Evolutionary conservation across 2,888 invertebrate genomes (phyloP).

Genomic region (Agrochola lychnidis): DNA sequence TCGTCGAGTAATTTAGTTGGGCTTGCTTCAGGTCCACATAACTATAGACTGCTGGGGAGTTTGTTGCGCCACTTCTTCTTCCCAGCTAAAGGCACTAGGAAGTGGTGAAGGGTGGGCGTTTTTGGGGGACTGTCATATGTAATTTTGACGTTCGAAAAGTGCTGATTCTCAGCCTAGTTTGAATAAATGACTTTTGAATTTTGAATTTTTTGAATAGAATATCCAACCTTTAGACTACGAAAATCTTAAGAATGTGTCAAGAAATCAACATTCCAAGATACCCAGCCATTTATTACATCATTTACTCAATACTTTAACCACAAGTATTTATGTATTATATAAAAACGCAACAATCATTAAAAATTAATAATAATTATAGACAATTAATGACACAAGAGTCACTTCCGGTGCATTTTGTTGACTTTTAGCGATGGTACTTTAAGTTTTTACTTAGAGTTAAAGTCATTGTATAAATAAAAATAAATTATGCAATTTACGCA

Average conservation of each 20-base stretch:
- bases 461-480: not conserved
- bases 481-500: not conserved
- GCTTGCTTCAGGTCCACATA: too few species aligned
- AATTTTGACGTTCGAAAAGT: too few species aligned
- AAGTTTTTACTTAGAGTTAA: not conserved
- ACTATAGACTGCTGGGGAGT: too few species aligned
- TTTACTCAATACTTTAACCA: constrained; percentile 24
- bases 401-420: not conserved
- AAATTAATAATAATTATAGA: not conserved
- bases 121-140: too few species aligned
- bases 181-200: too few species aligned
- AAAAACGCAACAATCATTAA: constrained; percentile 5
- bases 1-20: too few species aligned
- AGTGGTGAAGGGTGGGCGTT: too few species aligned
- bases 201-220: too few species aligned
- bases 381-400: not conserved
- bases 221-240: not conserved
- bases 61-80: too few species aligned
- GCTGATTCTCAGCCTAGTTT: too few species aligned
- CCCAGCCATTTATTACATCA: constrained; percentile 34
- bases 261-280: constrained; percentile 1
- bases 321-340: constrained; percentile 15
- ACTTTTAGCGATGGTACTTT: not conserved
- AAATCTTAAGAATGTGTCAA: constrained; percentile 41
- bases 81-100: too few species aligned